Evolutionary conservation across 2,113 vertebrate genomes (phyloP).

Genomic region (Fukomys damarensis): DNA sequence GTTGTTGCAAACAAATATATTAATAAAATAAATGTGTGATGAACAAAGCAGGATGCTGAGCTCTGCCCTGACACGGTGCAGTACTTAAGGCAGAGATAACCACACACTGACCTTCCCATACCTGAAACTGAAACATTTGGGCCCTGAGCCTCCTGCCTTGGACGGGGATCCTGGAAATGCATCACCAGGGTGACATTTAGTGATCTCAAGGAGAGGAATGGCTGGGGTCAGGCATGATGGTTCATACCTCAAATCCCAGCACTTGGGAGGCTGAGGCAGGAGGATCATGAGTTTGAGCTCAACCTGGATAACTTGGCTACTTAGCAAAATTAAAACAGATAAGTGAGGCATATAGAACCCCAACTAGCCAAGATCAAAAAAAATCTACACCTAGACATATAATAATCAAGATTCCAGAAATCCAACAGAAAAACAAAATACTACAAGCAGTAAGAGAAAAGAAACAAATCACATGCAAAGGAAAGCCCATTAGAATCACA

Average conservation of each 20-base stretch:
- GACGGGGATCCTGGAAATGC: accelerated
- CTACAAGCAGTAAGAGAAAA: too few species aligned
- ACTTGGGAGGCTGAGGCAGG: background rate
- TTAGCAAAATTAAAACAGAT: background rate
- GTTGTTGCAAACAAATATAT: background rate
- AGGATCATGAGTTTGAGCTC: background rate
- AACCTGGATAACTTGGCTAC: background rate
- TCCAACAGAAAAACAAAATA: too few species aligned
- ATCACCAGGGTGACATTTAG: accelerated
- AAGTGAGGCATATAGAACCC: too few species aligned
- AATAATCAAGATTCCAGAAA: too few species aligned
- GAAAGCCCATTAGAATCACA: too few species aligned
- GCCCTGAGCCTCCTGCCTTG: background rate
- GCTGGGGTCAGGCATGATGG: background rate
- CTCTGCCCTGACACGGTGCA: background rate
- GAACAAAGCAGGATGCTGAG: background rate
- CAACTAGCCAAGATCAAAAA: too few species aligned
- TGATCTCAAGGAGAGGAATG: accelerated
- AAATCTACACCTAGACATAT: too few species aligned
- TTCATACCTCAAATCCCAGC: background rate
- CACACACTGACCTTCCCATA: background rate
- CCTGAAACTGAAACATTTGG: background rate
- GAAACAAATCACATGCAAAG: too few species aligned
- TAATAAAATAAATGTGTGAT: background rate
- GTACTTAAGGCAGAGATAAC: background rate